Evolutionary conservation across 2,113 vertebrate genomes (phyloP).

Genomic region (Brachypteracias leptosomus): DNA sequence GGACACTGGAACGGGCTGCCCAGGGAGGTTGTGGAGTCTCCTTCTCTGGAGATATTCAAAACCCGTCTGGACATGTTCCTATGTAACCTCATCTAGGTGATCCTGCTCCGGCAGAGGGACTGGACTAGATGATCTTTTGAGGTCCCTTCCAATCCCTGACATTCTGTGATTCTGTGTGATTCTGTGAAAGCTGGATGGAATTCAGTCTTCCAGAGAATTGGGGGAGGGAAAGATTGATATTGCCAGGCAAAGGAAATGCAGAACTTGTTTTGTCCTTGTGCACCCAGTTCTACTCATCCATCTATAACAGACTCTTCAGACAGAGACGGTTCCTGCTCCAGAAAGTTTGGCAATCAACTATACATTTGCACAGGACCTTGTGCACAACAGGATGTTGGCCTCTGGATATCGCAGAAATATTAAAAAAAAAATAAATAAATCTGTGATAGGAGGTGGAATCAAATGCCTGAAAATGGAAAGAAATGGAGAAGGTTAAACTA

Average conservation of each 20-base stretch:
- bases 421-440: neutral
- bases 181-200: neutral
- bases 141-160: no score
- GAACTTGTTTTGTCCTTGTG: neutral
- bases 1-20: no score
- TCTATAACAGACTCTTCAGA: neutral
- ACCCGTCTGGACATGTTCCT: no score
- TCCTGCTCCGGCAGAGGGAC: no score
- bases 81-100: no score
- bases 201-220: neutral
- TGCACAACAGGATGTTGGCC: neutral
- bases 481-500: neutral
- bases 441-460: neutral
- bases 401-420: neutral
- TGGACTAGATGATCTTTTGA: no score
- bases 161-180: no score
- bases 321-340: neutral
- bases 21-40: no score
- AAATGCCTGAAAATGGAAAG: neutral
- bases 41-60: no score
- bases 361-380: neutral
- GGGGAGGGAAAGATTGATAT: neutral
- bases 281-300: neutral
- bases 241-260: neutral
- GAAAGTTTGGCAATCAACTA: neutral